Base-by-base conservation (phyloP, 2,888 invertebrate genomes). In the Melangyna quadrimaculata region DNA sequence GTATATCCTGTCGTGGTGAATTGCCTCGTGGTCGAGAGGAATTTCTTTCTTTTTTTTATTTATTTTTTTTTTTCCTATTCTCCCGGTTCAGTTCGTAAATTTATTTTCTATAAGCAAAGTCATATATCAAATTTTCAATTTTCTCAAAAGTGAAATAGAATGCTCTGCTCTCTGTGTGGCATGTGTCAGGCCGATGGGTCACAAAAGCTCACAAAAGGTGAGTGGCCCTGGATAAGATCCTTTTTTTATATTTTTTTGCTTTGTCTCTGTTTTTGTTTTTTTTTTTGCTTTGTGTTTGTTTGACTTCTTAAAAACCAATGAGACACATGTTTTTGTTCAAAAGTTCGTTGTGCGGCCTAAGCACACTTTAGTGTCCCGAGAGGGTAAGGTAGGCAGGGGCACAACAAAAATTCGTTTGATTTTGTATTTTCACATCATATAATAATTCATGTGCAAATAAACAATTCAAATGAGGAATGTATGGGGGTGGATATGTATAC, bases 81-180 rank as follows among this genome's bases (percentile, higher is more conserved):
- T 24, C n/a, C 53, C 9, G 35, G 32, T 77, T 14, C 2, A 19
- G 35, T 59, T 43, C 19, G 71, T 72, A 75, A 74, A 80, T 81
- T 81, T 81, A 77, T 81, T 81, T 81, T 81, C 81, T 77, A 75
- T 81, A 77, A 71, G 69, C 81, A 53, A 71, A 71, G 71, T 71
- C 81, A 81, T 81, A 81, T 81, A 81, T 81, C 81, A 81, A 81
- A 81, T 65, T 81, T 81, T 81, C 81, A 77, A 81, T 81, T 81
- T 81, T 63, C 81, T 77, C 57, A 48, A 55, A 81, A 81, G 45
- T 65, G 55, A 57, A 71, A 77, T 37, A 71, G 71, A 45, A 51
- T 55, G 32, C 51, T 51, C 35, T 67, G 9, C 17, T n/a, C n/a
- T n/a, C n/a, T n/a, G n/a, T n/a, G n/a, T 63, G 63, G 53, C 63